Evolutionary conservation across 2,113 vertebrate species (phyloP).

Genomic region (Pungitius pungitius): DNA sequence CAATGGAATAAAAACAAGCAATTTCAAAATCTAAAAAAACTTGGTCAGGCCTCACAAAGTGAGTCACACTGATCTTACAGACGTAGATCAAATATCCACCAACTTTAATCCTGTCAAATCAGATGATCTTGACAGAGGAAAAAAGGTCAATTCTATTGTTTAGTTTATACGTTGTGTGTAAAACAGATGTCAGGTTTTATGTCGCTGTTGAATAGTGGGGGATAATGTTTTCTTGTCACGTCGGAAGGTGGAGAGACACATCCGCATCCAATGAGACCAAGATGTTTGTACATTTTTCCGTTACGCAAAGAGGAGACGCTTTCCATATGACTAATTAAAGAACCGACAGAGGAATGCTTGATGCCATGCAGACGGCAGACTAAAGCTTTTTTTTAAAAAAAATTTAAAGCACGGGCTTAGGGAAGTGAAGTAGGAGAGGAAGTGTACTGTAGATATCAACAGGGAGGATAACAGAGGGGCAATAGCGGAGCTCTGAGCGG

Average conservation of each 20-base stretch:
- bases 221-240: slow-evolving; percentile 57
- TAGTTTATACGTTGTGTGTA: slow-evolving; percentile 38
- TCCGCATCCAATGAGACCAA: slow-evolving; percentile 33
- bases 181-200: slow-evolving; percentile 62
- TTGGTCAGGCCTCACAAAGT: background rate
- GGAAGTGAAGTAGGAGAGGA: background rate
- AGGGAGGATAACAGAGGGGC: slow-evolving; percentile 28
- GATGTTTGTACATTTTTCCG: slow-evolving; percentile 48
- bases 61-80: background rate
- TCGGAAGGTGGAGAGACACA: slow-evolving; percentile 57
- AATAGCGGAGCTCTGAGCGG: slow-evolving; percentile 55
- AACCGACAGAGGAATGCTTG: slow-evolving; percentile 51
- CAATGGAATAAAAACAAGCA: background rate
- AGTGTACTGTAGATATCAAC: slow-evolving; percentile 37
- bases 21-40: background rate
- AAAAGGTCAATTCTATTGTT: slow-evolving; percentile 9
- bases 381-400: too few relatives aligned
- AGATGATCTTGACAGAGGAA: slow-evolving; percentile 4
- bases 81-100: slow-evolving; percentile 9
- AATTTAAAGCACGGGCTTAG: too few relatives aligned
- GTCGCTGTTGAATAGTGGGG: slow-evolving; percentile 21
- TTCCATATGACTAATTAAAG: slow-evolving; percentile 63
- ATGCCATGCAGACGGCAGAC: slow-evolving; percentile 47
- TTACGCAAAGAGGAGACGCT: slow-evolving; percentile 51
- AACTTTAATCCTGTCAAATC: slow-evolving; percentile 36